These are phyloP conservation scores for Glyptemys insculpta DNA, from an alignment of 2,797 vertebrate species.

Conservation along the genomic window DNA sequence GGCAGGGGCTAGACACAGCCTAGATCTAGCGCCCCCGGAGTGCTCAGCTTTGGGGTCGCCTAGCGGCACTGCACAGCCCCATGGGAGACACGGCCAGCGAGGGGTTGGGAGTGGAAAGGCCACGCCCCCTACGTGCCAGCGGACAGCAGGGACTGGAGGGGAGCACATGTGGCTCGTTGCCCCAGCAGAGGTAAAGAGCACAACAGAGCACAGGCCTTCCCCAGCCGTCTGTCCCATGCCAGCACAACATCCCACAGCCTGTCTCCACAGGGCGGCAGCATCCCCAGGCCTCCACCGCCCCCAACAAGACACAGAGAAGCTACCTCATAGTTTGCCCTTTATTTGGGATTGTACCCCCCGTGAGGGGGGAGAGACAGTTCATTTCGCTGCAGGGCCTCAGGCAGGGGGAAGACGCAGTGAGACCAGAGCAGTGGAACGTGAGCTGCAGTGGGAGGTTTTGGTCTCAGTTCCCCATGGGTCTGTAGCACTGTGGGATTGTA, in stretches of 20 bases:
- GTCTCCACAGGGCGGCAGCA: neutral
- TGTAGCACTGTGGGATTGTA: neutral
- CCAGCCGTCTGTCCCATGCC: neutral
- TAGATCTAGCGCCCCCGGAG: neutral
- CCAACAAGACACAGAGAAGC: neutral
- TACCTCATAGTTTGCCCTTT: neutral
- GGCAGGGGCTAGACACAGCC: neutral
- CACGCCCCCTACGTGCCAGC: rapidly evolving
- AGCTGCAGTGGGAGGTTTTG: neutral
- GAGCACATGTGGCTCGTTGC: neutral
- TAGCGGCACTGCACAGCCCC: neutral
- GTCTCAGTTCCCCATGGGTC: neutral
- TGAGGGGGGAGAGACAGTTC: neutral
- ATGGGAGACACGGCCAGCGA: neutral
- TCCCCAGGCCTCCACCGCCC: neutral
- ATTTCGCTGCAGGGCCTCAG: neutral
- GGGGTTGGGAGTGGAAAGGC: neutral
- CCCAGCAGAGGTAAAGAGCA: neutral
- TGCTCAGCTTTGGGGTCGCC: too few relatives aligned
- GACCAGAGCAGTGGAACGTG: neutral
- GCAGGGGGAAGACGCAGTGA: neutral
- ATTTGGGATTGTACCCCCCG: neutral
- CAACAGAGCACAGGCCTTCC: neutral
- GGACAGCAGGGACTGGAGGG: neutral
- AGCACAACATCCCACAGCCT: neutral